Conservation (phyloP, 2,797 vertebrate species). For the Poliocrania exsul region DNA sequence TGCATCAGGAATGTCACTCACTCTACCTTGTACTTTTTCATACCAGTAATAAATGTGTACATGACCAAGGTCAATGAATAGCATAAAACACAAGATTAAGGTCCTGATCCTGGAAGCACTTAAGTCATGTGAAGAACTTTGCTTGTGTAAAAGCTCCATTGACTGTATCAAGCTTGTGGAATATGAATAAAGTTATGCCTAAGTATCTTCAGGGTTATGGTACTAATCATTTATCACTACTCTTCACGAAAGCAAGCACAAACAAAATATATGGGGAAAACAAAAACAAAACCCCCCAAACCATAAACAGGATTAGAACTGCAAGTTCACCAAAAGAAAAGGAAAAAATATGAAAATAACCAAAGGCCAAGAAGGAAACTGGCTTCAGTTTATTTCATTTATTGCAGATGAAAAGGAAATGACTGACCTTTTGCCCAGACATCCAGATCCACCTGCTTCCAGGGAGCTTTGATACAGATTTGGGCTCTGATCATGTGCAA, state of each 20-base stretch:
- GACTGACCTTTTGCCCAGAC: background rate
- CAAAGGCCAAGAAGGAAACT: conserved; percentile 10
- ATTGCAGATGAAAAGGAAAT: conserved; percentile 4
- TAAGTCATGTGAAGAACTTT: conserved; percentile 41
- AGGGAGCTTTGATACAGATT: background rate
- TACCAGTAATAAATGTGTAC: conserved; percentile 55
- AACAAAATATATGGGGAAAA: background rate
- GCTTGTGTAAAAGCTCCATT: background rate
- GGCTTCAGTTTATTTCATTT: conserved; percentile 27
- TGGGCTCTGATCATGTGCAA: background rate
- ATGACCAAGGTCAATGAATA: conserved; percentile 58
- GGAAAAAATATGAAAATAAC: background rate
- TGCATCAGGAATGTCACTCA: conserved; percentile 46
- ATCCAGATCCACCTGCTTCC: conserved; percentile 12
- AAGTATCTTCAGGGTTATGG: background rate
- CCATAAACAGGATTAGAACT: background rate
- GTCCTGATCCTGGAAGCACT: conserved; percentile 56
- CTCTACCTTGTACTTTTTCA: conserved; percentile 43
- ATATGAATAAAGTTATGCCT: conserved; percentile 27
- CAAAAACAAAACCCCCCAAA: accelerated
- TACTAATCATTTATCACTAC: background rate
- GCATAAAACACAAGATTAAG: conserved; percentile 68
- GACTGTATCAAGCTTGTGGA: background rate
- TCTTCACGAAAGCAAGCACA: background rate
- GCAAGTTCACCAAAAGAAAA: background rate